Evolutionary conservation across 2,113 vertebrate genomes (phyloP), one percentile per base, ranked within the genome.

Genomic region (Macrotis lagotis): DNA sequence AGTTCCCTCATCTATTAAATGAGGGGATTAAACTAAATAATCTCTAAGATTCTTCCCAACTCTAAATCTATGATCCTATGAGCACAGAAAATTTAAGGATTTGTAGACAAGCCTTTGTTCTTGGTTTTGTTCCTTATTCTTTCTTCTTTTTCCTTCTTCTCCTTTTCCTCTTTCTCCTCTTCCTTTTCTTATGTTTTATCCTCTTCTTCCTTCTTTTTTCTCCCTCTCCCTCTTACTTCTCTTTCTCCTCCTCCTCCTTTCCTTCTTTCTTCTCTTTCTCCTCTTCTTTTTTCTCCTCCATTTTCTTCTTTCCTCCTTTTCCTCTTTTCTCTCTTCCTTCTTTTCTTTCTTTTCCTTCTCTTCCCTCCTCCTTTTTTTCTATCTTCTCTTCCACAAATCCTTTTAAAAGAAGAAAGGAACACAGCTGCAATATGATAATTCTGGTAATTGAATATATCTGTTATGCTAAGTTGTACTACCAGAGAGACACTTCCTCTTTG

Each of bases 11-110:
- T 0, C 0, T 0, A 1, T 37, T n/a, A 50, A 47, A 5, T 2
- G 8, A 52, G 47, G 66, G 51, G 49, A 44, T 52, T 44, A 25
- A 12, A 14, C 16, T 25, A 9, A 37, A 92, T 53, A 48, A 95
- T 7, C 44, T 93, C 49, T 2, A 10, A 55, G 48, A 4, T 53
- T 51, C 90, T 48, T 74, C 89, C 53, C 55, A 83, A 7, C 44
- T 95, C 92, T 91, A 92, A 93, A 92, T 93, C 48, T 94, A 31
- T 28, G 93, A 91, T 44, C 44, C 16, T 83, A 83, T 83, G 66
- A 24, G 19, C 28, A 66, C 28, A 37, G 28, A 66, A 66, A 83
- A 83, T 83, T 83, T 44, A 83, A 44, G n/a, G n/a, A n/a, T 44
- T 83, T 83, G 66, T 16, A 51, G 44, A n/a, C 31, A 47, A 3